Evolutionary conservation across 2,888 invertebrate genomes (phyloP).

Genomic region (Eupithecia inturbata): DNA sequence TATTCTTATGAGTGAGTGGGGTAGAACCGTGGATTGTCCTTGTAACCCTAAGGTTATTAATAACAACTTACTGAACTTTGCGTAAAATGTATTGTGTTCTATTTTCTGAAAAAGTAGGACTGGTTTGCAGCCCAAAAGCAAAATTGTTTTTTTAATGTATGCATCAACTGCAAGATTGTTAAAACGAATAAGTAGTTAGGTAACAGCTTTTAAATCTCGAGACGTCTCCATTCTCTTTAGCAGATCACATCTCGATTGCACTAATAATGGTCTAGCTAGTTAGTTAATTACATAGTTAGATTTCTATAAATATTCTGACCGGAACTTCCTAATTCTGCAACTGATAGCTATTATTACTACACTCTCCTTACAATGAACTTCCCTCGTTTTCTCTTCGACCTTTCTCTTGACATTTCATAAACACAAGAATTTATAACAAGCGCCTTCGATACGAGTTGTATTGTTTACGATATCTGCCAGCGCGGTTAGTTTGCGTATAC

Average conservation of each 20-base stretch:
- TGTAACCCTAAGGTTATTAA: background rate
- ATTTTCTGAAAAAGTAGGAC: conserved; percentile 1
- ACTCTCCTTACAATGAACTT: background rate
- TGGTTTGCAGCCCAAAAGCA: conserved; percentile 1
- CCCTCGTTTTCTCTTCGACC: conserved; percentile 26
- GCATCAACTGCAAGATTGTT: background rate
- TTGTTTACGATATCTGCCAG: conserved; percentile 27
- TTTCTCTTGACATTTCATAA: conserved; percentile 39
- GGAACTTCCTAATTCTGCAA: background rate
- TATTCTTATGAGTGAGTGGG: background rate
- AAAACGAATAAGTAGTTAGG: background rate
- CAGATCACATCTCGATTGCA: background rate
- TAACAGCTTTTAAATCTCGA: background rate
- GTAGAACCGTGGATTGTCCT: background rate
- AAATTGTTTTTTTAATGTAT: background rate
- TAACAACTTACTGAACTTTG: conserved; percentile 16
- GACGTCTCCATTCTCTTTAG: background rate
- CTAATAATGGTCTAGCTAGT: background rate
- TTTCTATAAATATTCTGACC: background rate
- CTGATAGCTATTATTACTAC: background rate
- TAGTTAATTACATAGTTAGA: background rate
- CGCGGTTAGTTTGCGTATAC: conserved; percentile 27
- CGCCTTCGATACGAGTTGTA: conserved; percentile 13
- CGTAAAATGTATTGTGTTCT: background rate
- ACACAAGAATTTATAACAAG: conserved; percentile 29